Base-by-base conservation (phyloP, 2,797 vertebrate species). In the Pseudochirops cupreus region DNA sequence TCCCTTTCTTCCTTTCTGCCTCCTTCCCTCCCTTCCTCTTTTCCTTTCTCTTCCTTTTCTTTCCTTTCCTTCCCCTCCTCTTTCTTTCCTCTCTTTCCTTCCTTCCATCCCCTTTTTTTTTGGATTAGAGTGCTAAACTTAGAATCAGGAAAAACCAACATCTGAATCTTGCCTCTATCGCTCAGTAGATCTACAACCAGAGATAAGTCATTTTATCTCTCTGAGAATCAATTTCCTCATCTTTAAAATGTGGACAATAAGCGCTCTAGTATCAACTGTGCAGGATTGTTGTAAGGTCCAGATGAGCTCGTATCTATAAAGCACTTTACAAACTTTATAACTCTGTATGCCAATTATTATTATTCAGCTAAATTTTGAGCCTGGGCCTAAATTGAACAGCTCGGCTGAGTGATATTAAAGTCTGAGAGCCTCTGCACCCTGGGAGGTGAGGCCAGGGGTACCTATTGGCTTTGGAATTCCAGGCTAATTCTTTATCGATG, bases 391-490 rank as follows among this genome's bases (percentile, higher is more conserved):
- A 24, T 12, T 87, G 21, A 46, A 46, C 3, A 26, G 39, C 74
- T 87, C 26, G 21, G 3, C 74, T 39, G 53, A 1, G 1, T 0
- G 0, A 31, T 53, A 53, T 50, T 28, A 93, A 82, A 13, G 46
- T 7, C 29, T 0, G 28, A 39, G 46, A 5, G 12, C 16, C 4
- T 7, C 5, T 91, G 57, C 28, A 5, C 12, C 87, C 31, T 39
- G 33, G 62, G 14, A 0, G 56, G 2, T 28, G 46, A 57, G 67
- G 53, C 16, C 26, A 1, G 6, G 29, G n/a, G 90, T 53, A 33
- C 9, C 1, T 14, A 7, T 26, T 54, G 7, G 7, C 0, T 87
- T 0, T 87, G 56, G 74, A 10, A 50, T 0, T 0, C 2, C 0
- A 18, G 74, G n/a, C 58, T 55, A 21, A 59, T 13, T 31, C 29